A percentile compares a stretch with the other conserved stretches of the same genome.
Conservation (phyloP, 2,113 vertebrate genomes). For the Nothobranchius furzeri region DNA sequence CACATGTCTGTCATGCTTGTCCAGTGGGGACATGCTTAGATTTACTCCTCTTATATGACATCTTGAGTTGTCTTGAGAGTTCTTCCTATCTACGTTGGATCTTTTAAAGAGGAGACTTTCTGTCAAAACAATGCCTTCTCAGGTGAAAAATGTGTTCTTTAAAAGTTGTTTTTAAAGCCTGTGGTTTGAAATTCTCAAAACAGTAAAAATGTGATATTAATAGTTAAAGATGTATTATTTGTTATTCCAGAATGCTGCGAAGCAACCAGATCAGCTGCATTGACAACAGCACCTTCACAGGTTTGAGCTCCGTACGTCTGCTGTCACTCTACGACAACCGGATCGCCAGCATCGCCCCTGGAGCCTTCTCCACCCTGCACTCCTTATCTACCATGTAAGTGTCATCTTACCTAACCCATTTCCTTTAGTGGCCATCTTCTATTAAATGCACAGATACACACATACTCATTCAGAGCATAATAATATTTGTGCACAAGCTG, state of each 20-base stretch:
- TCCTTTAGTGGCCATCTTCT: constrained; percentile 22
- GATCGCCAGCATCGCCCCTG: constrained; percentile 92
- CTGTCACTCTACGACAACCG: constrained; percentile 97
- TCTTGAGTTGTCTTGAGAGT: too few species aligned
- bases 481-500: constrained; percentile 28
- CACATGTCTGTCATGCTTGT: constrained; percentile 61
- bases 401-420: background rate
- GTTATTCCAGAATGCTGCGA: constrained; percentile 87
- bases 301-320: constrained; percentile 92
- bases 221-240: background rate
- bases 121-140: background rate
- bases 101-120: background rate
- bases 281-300: constrained; percentile 92
- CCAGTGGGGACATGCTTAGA: constrained; percentile 38
- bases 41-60: constrained; percentile 16
- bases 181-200: background rate
- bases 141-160: background rate
- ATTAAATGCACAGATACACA: constrained; percentile 1
- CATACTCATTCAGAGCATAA: constrained; percentile 22
- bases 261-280: constrained; percentile 96
- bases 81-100: constrained; percentile 1
- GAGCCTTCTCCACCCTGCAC: constrained; percentile 93
- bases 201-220: background rate
- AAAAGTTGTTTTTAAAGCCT: too few species aligned
- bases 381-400: constrained; percentile 98